phyloP scores from a whole-genome alignment of 2,797 vertebrate species.

The Buphagus erythrorhynchus region DNA sequence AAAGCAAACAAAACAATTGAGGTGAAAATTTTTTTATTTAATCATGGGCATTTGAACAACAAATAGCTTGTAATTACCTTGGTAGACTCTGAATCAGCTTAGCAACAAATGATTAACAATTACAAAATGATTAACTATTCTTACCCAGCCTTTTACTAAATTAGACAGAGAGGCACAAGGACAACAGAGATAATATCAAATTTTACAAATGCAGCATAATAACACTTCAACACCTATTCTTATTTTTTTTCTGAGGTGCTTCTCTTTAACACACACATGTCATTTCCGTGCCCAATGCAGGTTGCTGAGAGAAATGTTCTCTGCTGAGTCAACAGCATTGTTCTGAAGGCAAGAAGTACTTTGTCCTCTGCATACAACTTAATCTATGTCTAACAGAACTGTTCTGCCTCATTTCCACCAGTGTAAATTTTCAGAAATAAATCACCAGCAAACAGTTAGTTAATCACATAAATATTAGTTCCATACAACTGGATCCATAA shows the following conservation, averaged over 20 bases:
- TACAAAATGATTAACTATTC: not conserved
- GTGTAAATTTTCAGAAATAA: not conserved
- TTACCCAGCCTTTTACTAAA: not conserved
- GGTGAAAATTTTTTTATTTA: not conserved
- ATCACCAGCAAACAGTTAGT: not conserved
- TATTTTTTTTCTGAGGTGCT: not conserved
- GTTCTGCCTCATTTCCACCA: not conserved
- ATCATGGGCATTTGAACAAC: not conserved
- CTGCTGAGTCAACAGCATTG: not conserved
- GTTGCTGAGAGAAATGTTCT: not conserved
- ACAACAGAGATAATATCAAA: rapidly evolving
- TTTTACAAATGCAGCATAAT: not conserved
- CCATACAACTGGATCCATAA: not conserved
- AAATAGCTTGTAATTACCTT: not conserved
- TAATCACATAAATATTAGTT: not conserved
- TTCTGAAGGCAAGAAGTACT: not conserved
- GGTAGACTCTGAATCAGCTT: not conserved
- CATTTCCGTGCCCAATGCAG: not conserved
- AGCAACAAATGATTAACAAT: not conserved
- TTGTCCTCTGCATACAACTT: not conserved
- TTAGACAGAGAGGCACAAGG: not conserved
- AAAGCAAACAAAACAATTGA: not conserved
- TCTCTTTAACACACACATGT: not conserved
- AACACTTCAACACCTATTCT: not conserved
- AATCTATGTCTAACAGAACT: not conserved